Evolutionary conservation across 2,797 vertebrate species (phyloP).

Genomic region (Phoeniculus purpureus): DNA sequence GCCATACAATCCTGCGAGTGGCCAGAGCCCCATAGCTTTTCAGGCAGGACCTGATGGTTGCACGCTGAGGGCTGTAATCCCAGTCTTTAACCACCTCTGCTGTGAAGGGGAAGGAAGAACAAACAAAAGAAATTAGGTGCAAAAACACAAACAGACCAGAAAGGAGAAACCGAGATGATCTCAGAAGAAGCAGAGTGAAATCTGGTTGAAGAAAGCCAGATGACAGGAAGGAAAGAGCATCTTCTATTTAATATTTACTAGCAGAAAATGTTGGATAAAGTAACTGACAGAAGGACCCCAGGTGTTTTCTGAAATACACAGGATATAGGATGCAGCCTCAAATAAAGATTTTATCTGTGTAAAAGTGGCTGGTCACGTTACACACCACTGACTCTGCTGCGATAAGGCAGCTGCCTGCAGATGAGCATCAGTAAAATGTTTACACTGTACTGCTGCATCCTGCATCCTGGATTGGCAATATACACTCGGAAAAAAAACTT

Average conservation of each 20-base stretch:
- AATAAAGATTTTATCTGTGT: neutral
- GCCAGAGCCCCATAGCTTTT: accelerated
- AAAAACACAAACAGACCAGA: neutral
- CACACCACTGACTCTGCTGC: accelerated
- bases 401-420: neutral
- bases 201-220: neutral
- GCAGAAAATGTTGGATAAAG: neutral
- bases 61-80: neutral
- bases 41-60: neutral
- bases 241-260: neutral
- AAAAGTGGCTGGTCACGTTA: neutral
- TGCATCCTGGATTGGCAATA: neutral
- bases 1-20: accelerated
- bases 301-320: neutral
- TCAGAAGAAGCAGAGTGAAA: neutral
- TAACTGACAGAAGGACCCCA: neutral
- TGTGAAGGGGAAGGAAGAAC: neutral
- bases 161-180: neutral
- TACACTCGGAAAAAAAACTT: neutral
- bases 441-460: accelerated
- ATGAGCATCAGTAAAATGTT: neutral
- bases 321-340: neutral
- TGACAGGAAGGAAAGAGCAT: neutral
- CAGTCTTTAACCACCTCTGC: neutral
- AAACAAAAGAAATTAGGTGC: constrained; percentile 1